Evolutionary conservation across 2,888 invertebrate species (phyloP), one percentile per base, ranked within the genome.

Genomic region (Nomada ruficornis): DNA sequence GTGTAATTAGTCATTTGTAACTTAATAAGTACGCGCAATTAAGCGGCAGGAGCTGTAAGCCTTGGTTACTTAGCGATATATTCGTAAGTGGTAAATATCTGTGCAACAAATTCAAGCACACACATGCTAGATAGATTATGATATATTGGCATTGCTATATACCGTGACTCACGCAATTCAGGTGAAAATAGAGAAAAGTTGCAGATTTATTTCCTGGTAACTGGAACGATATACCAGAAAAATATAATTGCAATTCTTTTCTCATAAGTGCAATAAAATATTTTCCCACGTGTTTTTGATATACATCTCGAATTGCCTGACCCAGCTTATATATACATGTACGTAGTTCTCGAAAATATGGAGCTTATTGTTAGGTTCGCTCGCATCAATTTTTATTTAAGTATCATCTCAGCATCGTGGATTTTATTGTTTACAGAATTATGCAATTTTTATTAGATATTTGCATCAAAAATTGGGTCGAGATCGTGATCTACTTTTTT

Each of bases 41-140:
- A 26, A n/a, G 52, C 36, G n/a, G 5, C 18, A 29, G n/a, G 20
- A 60, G 36, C 50, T 29, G 10, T 4, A 23, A 5, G 2, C 20
- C 5, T 67, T 5, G 18, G 23, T 26, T 26, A 13, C 18, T 23
- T 42, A 23, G 50, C 42, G 5, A 23, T 74, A 42, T 60, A 52
- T 26, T n/a, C 23, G 23, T 23, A 57, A 20, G n/a, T 64, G 3
- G 47, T 72, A 77, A 71, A 72, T 71, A 65, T 71, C 47, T 55
- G 11, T 11, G 70, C 29, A 20, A 47, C 70, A 13, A 29, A 47
- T 75, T 20, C 36, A 42, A 36, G 20, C 64, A 64, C 26, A 42
- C 54, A 20, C 5, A 7, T 36, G 36, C 44, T 47, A 47, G 26
- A 9, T 59, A 68, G 74, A 50, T 55, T 47, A 36, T 20, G 52